Conservation (phyloP, 2,113 vertebrate genomes). For the Zosterops borbonicus region DNA sequence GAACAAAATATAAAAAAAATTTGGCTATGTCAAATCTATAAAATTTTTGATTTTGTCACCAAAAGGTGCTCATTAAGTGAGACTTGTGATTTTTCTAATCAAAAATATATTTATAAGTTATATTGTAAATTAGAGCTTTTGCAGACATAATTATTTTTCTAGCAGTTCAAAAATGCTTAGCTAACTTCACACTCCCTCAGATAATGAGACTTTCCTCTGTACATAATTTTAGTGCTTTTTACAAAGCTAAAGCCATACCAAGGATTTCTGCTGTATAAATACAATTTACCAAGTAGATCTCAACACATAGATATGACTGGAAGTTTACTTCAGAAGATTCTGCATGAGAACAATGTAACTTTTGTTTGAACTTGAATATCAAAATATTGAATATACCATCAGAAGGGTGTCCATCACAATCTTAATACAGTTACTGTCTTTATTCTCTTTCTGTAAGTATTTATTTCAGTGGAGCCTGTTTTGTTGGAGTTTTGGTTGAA, state of each 20-base stretch:
- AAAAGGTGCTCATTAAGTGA: slow-evolving; percentile 10
- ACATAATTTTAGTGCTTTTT: neutral
- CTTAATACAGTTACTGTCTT: neutral
- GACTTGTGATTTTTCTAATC: slow-evolving; percentile 30
- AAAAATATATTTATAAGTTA: slow-evolving; percentile 36
- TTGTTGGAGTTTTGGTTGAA: neutral
- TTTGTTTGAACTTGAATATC: neutral
- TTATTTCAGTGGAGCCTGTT: neutral
- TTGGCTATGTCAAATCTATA: slow-evolving; percentile 23
- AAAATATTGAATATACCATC: neutral
- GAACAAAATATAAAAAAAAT: slow-evolving; percentile 48
- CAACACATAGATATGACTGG: neutral
- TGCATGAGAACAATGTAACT: neutral
- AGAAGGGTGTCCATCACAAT: neutral
- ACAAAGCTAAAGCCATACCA: neutral
- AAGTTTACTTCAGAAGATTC: neutral
- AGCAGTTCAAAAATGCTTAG: neutral
- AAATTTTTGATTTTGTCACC: slow-evolving; percentile 39
- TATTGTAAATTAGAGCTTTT: neutral
- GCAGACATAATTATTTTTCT: neutral
- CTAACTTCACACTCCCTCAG: neutral
- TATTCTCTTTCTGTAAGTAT: neutral
- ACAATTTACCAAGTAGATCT: neutral
- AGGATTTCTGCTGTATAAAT: neutral
- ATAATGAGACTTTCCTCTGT: neutral